Conservation (phyloP, 2,113 vertebrate genomes). For the Laterallus jamaicensis region DNA sequence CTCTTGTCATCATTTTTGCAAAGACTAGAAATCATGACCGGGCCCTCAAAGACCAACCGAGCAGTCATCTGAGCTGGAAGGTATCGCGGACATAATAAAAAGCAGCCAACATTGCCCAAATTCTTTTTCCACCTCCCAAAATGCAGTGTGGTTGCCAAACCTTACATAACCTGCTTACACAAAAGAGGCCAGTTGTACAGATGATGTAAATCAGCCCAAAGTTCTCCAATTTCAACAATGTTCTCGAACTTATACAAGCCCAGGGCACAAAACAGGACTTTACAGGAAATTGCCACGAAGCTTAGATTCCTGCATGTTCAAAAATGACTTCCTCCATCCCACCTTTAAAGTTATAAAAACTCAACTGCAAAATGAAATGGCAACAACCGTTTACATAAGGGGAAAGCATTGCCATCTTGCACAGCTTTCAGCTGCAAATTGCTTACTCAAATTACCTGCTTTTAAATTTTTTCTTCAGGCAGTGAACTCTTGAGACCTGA, state of each 20-base stretch:
- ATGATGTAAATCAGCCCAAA: conserved; percentile 29
- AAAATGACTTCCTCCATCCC: neutral
- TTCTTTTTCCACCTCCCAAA: conserved; percentile 1
- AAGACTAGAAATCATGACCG: neutral
- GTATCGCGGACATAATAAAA: neutral
- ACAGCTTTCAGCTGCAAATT: neutral
- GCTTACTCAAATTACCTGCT: neutral
- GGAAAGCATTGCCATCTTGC: neutral
- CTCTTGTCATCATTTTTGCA: neutral
- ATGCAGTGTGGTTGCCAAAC: neutral
- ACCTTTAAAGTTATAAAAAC: neutral
- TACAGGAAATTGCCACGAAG: conserved; percentile 28
- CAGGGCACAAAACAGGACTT: conserved; percentile 14
- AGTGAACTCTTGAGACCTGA: neutral
- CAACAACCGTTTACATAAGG: neutral
- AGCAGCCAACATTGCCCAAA: neutral
- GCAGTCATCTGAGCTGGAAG: neutral
- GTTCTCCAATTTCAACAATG: conserved; percentile 24
- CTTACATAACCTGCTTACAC: conserved; percentile 52
- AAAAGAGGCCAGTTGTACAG: neutral
- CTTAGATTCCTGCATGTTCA: conserved; percentile 1
- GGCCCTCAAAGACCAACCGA: neutral
- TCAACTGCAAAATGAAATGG: neutral
- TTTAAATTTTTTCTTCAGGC: neutral
- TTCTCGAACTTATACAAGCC: neutral